Conservation (phyloP, 2,888 invertebrate species). For the Cerceris ruficornis region DNA sequence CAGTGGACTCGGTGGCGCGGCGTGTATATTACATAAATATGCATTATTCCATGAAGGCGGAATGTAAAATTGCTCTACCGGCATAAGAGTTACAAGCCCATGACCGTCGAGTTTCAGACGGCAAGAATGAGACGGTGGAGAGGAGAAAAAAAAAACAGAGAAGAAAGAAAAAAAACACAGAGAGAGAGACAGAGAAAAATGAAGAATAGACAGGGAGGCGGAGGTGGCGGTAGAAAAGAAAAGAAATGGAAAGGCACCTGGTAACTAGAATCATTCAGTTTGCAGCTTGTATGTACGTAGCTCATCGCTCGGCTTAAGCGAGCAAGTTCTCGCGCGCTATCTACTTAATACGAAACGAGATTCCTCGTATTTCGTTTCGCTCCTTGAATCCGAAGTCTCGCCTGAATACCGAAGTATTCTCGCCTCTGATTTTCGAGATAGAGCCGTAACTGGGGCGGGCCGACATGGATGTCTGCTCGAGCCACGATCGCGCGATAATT, state of each 20-base stretch:
- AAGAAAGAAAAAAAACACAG: not conserved
- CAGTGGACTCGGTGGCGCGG: not conserved
- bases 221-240: not conserved
- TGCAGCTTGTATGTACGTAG: constrained; percentile 18
- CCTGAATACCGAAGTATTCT: constrained; percentile 42
- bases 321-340: constrained; percentile 22
- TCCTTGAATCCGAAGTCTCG: constrained; percentile 56
- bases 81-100: not conserved
- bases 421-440: constrained; percentile 45
- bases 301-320: constrained; percentile 25
- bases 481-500: constrained; percentile 32
- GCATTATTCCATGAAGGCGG: constrained; percentile 11
- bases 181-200: not conserved
- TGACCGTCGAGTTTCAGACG: not conserved
- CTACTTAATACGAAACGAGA: constrained; percentile 65
- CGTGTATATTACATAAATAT: constrained; percentile 23
- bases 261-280: constrained; percentile 36
- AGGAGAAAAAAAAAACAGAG: not conserved
- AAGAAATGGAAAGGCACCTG: constrained; percentile 27
- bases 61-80: not conserved
- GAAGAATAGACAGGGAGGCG: not conserved
- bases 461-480: constrained; percentile 30
- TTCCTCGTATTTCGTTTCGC: constrained; percentile 68
- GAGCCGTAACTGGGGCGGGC: constrained; percentile 32
- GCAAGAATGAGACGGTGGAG: not conserved